Evolutionary conservation across 2,797 vertebrate species (phyloP).

Genomic region (Phataginus tetradactyla): DNA sequence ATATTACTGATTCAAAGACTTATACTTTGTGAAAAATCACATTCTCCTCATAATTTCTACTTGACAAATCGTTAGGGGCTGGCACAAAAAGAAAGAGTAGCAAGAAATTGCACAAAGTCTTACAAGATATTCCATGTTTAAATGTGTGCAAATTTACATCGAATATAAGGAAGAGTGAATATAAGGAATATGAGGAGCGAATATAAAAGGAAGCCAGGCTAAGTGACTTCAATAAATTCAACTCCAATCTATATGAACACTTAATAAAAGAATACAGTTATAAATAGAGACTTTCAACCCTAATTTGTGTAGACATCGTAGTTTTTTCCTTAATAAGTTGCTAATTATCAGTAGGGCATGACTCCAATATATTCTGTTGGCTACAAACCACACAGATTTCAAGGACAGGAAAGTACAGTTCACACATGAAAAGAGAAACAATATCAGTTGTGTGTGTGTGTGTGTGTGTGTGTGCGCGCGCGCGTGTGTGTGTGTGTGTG

Average conservation of each 20-base stretch:
- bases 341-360: not conserved
- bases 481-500: not conserved
- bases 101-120: not conserved
- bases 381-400: not conserved
- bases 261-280: constrained; percentile 25
- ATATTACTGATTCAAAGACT: constrained; percentile 8
- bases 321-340: not conserved
- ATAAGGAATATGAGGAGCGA: not conserved
- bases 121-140: not conserved
- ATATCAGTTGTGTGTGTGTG: not conserved
- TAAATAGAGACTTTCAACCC: not conserved
- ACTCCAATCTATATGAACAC: not conserved
- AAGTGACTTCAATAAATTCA: not conserved
- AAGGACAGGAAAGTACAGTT: constrained; percentile 1
- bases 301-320: not conserved
- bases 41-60: not conserved
- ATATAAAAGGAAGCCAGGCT: not conserved
- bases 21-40: constrained; percentile 18
- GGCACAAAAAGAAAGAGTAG: not conserved
- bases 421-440: constrained; percentile 26
- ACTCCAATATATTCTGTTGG: constrained; percentile 6
- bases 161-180: not conserved
- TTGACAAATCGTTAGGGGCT: not conserved
- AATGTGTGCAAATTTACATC: not conserved
- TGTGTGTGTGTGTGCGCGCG: not conserved